phyloP scores from a whole-genome alignment of 2,113 vertebrate species.

The Ammodytes dubius region DNA sequence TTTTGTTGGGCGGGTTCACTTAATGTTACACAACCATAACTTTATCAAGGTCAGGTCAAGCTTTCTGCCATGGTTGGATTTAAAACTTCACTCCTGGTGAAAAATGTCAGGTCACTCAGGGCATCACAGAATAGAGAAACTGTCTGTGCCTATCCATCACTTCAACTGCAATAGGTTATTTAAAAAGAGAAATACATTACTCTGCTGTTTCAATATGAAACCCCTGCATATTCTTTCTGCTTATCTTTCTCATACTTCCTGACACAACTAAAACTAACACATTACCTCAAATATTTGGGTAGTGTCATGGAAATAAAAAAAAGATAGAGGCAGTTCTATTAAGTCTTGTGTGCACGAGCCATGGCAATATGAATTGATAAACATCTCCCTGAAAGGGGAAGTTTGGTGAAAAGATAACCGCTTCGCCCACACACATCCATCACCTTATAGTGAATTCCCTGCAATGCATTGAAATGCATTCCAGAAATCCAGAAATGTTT shows the following conservation, averaged over 20 bases:
- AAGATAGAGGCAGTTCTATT: background rate
- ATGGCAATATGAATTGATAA: background rate
- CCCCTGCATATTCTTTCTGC: background rate
- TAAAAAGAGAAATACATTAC: background rate
- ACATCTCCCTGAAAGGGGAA: background rate
- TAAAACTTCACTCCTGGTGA: constrained; percentile 23
- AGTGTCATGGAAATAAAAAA: background rate
- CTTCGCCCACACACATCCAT: background rate
- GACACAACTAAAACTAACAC: background rate
- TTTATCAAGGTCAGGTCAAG: background rate
- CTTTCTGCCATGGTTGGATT: constrained; percentile 22
- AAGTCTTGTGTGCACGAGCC: background rate
- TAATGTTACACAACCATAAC: constrained; percentile 1
- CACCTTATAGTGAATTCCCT: background rate
- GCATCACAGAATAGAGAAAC: constrained; percentile 39
- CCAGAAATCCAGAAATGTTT: too few species aligned
- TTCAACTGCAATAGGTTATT: constrained; percentile 29
- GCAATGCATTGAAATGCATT: too few species aligned
- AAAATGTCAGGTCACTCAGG: constrained; percentile 50
- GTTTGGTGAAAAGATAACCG: constrained; percentile 1
- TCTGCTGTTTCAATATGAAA: constrained; percentile 20
- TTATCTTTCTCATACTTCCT: background rate
- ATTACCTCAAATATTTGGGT: background rate
- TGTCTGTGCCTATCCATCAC: constrained; percentile 34
- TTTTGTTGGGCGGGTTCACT: background rate